Percentiles rank a stretch among this genome's conserved stretches.
Conservation (phyloP, 2,113 vertebrate species). For the Opisthocomus hoazin region DNA sequence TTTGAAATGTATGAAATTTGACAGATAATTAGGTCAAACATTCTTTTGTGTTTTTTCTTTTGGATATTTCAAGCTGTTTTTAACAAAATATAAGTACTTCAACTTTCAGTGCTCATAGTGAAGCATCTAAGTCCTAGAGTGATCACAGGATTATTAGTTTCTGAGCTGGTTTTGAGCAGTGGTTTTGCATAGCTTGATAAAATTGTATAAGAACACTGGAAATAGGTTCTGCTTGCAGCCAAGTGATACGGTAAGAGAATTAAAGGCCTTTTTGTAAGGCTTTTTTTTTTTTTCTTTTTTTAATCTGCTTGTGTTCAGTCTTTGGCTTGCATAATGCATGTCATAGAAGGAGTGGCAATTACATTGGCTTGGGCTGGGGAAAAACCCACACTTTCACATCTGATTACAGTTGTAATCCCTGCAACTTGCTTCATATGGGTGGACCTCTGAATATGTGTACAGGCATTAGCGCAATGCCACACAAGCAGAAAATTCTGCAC, state of each 20-base stretch:
- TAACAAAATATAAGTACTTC: background rate
- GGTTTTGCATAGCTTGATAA: background rate
- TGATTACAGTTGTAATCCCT: constrained; percentile 64
- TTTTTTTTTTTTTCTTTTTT: background rate
- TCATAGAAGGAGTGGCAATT: constrained; percentile 59
- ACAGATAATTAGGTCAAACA: constrained; percentile 18
- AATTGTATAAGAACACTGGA: background rate
- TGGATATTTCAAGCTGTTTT: constrained; percentile 6
- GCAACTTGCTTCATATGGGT: constrained; percentile 63
- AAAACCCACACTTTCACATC: constrained; percentile 54
- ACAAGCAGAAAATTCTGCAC: constrained; percentile 64
- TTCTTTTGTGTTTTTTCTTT: constrained; percentile 33
- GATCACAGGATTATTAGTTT: background rate
- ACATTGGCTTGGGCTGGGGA: constrained; percentile 41
- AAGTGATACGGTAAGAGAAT: background rate
- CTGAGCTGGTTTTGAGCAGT: background rate
- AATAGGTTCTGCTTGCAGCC: background rate
- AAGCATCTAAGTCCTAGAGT: background rate
- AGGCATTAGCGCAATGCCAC: constrained; percentile 51
- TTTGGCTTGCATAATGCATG: constrained; percentile 16
- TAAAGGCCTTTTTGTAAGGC: background rate
- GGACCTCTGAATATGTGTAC: constrained; percentile 37
- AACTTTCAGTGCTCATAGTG: background rate
- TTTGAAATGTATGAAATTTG: constrained; percentile 4
- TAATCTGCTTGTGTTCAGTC: constrained; percentile 5